phyloP scores from a whole-genome alignment of 1,140 invertebrate genomes.

The Macrosteles quadrilineatus region DNA sequence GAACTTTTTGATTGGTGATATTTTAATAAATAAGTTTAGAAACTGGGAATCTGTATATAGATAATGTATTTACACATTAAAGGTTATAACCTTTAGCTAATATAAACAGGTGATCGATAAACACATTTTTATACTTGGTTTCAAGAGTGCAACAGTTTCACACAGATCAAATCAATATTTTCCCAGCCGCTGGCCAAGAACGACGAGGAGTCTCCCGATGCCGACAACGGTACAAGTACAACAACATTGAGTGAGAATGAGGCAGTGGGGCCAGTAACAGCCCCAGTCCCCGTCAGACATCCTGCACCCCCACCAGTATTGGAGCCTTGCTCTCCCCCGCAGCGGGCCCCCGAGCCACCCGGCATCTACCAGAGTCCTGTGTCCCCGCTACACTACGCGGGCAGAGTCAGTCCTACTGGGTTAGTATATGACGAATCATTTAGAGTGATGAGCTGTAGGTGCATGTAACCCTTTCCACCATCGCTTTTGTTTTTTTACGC shows the following conservation, averaged over 20 bases:
- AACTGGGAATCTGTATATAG: no score
- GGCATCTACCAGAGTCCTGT: conserved; percentile 38
- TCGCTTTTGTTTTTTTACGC: no score
- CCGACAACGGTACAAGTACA: conserved; percentile 31
- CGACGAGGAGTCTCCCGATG: conserved; percentile 45
- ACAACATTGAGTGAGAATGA: conserved; percentile 47
- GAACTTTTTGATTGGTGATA: no score
- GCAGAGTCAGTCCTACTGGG: conserved; percentile 32
- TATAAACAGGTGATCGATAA: no score
- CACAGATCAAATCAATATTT: no score
- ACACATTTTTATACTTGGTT: no score
- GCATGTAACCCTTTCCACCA: no score
- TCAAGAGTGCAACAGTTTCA: no score
- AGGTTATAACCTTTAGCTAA: no score
- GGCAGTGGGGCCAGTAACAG: conserved; percentile 35
- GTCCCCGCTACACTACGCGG: conserved; percentile 41
- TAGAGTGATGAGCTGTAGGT: no score
- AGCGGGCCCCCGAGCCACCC: conserved; percentile 41
- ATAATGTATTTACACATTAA: no score
- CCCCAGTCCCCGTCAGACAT: not conserved
- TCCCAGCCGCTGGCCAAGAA: conserved; percentile 54
- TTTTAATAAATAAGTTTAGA: no score
- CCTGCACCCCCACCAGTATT: conserved; percentile 29
- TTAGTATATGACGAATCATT: not conserved
- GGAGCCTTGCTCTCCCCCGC: conserved; percentile 47